Evolutionary conservation across 2,888 invertebrate genomes (phyloP).

Genomic region (Opisthograptis luteolata): DNA sequence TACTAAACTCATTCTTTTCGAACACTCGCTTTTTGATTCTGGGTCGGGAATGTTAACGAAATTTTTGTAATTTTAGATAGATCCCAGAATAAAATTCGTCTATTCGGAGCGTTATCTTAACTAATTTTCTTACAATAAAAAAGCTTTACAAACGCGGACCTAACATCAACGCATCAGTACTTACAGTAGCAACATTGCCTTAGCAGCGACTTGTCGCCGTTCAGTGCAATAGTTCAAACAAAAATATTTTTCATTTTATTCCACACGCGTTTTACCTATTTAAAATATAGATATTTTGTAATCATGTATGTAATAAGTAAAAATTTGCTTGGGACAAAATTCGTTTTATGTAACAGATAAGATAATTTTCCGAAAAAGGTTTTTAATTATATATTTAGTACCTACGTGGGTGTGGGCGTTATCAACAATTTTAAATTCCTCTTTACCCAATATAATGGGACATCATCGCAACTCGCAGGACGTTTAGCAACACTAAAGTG

Average conservation of each 20-base stretch:
- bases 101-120: constrained; percentile 1
- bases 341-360: no score
- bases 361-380: no score
- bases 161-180: constrained; percentile 18
- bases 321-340: neutral
- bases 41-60: constrained; percentile 67
- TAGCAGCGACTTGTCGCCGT: constrained; percentile 32
- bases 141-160: constrained; percentile 15
- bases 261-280: no score
- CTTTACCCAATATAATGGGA: no score
- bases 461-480: no score
- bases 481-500: no score
- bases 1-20: constrained; percentile 3
- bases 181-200: constrained; percentile 39
- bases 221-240: constrained; percentile 31
- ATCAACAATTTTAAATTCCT: no score
- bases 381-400: no score
- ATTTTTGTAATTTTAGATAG: constrained; percentile 42
- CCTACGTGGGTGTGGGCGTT: no score
- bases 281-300: no score
- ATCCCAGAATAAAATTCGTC: constrained; percentile 27
- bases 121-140: constrained; percentile 25
- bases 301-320: no score
- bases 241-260: no score
- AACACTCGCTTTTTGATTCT: constrained; percentile 36